phyloP scores from a whole-genome alignment of 2,888 invertebrate genomes.

The Asteroscopus sphinx region DNA sequence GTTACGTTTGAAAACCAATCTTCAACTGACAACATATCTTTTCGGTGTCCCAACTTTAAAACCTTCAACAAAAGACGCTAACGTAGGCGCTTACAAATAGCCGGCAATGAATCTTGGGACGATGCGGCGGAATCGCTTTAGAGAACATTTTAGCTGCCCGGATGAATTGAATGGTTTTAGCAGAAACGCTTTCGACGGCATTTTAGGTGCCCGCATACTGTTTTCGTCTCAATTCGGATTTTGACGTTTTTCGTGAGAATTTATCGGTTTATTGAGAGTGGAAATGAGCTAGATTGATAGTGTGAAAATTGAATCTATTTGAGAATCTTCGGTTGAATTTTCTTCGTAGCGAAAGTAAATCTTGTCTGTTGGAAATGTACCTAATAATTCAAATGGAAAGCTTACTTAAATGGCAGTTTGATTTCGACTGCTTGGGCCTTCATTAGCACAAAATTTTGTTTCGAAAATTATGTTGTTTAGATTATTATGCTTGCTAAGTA shows the following conservation, averaged over 20 bases:
- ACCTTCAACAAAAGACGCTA: constrained; percentile 45
- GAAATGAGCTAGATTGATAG: constrained; percentile 47
- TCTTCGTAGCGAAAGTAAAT: constrained; percentile 1
- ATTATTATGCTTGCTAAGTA: no score
- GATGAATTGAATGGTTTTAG: constrained; percentile 18
- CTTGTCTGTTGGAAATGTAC: background rate
- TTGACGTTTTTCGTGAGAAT: constrained; percentile 43
- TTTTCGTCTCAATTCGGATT: constrained; percentile 39
- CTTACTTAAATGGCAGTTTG: background rate
- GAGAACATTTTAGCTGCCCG: constrained; percentile 45
- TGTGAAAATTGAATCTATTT: constrained; percentile 20
- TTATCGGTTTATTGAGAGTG: constrained; percentile 41
- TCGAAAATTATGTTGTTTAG: no score
- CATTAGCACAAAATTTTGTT: no score
- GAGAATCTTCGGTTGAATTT: background rate
- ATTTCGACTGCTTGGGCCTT: background rate
- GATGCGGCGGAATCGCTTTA: constrained; percentile 33
- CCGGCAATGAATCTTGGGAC: constrained; percentile 47
- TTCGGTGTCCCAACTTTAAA: constrained; percentile 34
- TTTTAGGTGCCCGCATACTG: constrained; percentile 39
- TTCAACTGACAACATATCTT: constrained; percentile 37
- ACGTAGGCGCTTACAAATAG: constrained; percentile 55
- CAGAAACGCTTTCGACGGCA: constrained; percentile 22
- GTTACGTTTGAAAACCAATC: background rate
- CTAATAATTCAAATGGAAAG: background rate